phyloP scores from a whole-genome alignment of 2,113 vertebrate species.

The Lasiurus borealis region DNA sequence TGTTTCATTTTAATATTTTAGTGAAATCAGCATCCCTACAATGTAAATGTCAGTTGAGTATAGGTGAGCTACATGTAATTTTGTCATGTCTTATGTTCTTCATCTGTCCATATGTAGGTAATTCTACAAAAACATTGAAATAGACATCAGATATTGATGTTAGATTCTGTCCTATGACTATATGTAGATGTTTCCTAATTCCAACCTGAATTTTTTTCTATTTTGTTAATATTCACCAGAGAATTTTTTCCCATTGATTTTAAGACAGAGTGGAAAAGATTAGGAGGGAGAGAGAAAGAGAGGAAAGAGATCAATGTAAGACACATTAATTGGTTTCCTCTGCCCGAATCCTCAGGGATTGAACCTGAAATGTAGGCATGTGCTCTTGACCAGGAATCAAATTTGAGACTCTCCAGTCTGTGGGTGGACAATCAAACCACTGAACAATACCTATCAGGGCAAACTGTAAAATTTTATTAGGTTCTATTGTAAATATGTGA shows the following conservation, averaged over 20 bases:
- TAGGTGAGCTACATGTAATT: not conserved
- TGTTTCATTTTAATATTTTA: not conserved
- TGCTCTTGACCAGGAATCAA: too few species aligned
- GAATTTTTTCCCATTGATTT: too few species aligned
- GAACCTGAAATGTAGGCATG: too few species aligned
- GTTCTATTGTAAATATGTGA: not conserved
- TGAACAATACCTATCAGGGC: too few species aligned
- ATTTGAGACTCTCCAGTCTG: too few species aligned
- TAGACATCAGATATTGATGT: not conserved
- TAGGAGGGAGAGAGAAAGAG: too few species aligned
- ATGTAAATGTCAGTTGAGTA: not conserved
- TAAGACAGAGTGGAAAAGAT: too few species aligned
- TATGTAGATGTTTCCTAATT: not conserved
- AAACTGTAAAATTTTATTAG: not conserved
- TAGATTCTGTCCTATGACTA: not conserved
- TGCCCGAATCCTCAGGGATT: too few species aligned
- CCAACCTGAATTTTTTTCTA: not conserved
- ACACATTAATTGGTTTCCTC: too few species aligned
- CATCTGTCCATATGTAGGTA: not conserved
- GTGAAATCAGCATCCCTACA: not conserved
- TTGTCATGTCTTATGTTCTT: not conserved
- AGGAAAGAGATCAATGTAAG: too few species aligned
- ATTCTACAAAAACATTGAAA: not conserved
- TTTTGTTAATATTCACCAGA: too few species aligned
- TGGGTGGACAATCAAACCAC: too few species aligned